Conservation (phyloP, 1,140 invertebrate genomes). For the Tribolium madens region DNA sequence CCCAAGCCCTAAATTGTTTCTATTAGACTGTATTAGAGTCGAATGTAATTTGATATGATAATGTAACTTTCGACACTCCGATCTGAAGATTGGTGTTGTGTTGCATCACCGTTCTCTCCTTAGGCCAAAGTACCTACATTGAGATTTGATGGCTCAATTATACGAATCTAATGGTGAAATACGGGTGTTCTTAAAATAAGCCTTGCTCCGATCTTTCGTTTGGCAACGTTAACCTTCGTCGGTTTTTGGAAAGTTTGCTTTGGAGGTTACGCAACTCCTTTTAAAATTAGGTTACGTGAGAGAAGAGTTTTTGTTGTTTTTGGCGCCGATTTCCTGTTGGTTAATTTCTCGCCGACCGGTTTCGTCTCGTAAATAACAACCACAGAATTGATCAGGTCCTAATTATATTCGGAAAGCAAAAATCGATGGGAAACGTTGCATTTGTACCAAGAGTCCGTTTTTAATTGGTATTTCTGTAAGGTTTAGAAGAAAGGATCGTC, state of each 20-base stretch:
- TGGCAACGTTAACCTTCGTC: background rate
- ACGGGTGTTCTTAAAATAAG: background rate
- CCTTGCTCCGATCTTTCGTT: background rate
- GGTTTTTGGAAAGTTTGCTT: constrained; percentile 5
- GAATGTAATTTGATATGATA: background rate
- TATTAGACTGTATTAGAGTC: background rate
- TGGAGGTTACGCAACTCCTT: constrained; percentile 14
- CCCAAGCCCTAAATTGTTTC: background rate
- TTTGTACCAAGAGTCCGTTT: background rate
- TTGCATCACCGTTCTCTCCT: background rate
- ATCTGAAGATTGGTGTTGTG: background rate
- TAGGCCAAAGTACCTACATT: background rate
- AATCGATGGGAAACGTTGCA: constrained; percentile 2
- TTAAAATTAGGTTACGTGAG: constrained; percentile 49
- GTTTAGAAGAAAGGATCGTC: background rate
- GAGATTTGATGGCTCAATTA: background rate
- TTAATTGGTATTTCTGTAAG: background rate
- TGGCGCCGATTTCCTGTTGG: constrained; percentile 49
- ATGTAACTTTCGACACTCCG: background rate
- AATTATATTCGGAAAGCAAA: constrained; percentile 30
- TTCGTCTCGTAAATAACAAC: constrained; percentile 28
- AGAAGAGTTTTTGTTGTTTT: constrained; percentile 44
- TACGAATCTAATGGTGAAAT: background rate
- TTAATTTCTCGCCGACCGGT: constrained; percentile 35
- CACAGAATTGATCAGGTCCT: constrained; percentile 24